These are phyloP conservation scores for Microctonus hyperodae DNA, from an alignment of 2,888 invertebrate genomes.

Conservation along the genomic window DNA sequence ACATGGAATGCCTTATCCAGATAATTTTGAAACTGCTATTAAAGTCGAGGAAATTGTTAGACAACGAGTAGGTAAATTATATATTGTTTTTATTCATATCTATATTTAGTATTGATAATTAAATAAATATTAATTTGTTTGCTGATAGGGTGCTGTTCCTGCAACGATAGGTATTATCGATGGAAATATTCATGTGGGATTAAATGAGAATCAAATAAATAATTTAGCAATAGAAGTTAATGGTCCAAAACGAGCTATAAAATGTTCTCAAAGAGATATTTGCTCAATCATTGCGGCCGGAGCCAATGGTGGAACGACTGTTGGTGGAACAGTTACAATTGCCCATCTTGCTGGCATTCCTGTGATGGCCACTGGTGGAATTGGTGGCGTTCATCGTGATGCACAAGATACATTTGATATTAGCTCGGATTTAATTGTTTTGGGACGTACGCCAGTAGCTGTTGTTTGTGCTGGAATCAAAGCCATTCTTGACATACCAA, in stretches of 20 bases:
- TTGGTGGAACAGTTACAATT: slow-evolving; percentile 90
- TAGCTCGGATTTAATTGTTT: slow-evolving; percentile 92
- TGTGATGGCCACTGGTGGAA: slow-evolving; percentile 93
- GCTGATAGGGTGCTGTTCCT: slow-evolving; percentile 78
- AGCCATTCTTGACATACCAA: slow-evolving; percentile 94
- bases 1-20: slow-evolving; percentile 96
- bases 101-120: background rate
- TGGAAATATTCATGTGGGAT: slow-evolving; percentile 84
- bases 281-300: slow-evolving; percentile 75
- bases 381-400: slow-evolving; percentile 94
- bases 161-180: slow-evolving; percentile 91
- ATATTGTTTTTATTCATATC: background rate
- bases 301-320: slow-evolving; percentile 92
- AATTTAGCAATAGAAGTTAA: slow-evolving; percentile 66
- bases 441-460: slow-evolving; percentile 85
- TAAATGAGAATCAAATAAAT: slow-evolving; percentile 71
- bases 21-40: slow-evolving; percentile 85
- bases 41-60: slow-evolving; percentile 82
- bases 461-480: slow-evolving; percentile 97
- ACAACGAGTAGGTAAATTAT: slow-evolving; percentile 65
- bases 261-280: slow-evolving; percentile 89
- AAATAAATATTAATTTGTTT: slow-evolving; percentile 16
- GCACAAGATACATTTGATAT: slow-evolving; percentile 89
- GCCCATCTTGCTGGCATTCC: slow-evolving; percentile 84
- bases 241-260: slow-evolving; percentile 66